These are phyloP conservation scores for Pseudonaja textilis DNA, from an alignment of 2,113 vertebrate species.

Conservation along the genomic window DNA sequence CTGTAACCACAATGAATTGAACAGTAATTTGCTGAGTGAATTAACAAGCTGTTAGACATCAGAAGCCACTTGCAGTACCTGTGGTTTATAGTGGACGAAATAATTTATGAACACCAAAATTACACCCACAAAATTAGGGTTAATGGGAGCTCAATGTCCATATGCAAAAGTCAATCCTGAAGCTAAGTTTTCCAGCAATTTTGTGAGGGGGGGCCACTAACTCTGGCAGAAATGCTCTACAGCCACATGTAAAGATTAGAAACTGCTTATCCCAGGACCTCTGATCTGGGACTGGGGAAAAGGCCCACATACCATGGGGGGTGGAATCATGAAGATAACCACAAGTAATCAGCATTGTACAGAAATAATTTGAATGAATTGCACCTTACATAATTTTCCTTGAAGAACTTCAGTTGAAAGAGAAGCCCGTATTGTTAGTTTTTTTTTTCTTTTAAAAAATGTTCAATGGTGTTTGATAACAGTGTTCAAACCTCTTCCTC, in stretches of 20 bases:
- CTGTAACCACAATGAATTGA: constrained; percentile 46
- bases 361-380: neutral
- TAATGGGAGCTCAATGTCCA: constrained; percentile 2
- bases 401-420: neutral
- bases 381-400: neutral
- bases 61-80: constrained; percentile 4
- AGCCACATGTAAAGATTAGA: neutral
- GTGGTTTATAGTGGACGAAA: constrained; percentile 6
- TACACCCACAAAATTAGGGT: constrained; percentile 13
- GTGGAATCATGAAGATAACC: neutral
- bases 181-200: neutral
- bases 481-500: neutral
- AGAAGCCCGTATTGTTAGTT: neutral
- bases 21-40: constrained; percentile 25
- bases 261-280: neutral
- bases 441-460: neutral
- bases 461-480: neutral
- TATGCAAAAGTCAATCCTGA: neutral
- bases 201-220: neutral
- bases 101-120: neutral
- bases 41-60: constrained; percentile 28
- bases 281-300: neutral
- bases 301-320: neutral
- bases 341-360: neutral
- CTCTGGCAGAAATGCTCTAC: neutral